Evolutionary conservation across 2,113 vertebrate species (phyloP), one percentile per base, ranked within the genome.

Genomic region (Heterotilapia buettikoferi): DNA sequence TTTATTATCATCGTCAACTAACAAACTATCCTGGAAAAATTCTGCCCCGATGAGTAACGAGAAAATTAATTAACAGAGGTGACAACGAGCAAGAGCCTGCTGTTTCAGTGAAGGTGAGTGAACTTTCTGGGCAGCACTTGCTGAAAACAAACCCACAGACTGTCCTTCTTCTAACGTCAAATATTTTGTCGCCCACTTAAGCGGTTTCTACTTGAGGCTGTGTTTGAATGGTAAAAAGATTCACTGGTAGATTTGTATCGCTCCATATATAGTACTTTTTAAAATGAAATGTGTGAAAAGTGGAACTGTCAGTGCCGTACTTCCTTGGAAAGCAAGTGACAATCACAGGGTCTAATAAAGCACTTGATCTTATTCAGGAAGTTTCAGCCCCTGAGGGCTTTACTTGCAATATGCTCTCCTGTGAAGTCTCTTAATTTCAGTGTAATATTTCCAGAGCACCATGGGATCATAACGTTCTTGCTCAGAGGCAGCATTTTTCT

Each of bases 321-420:
- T 86, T 88, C 89, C 91, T 87, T 9, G 29, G 83, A 92, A 76
- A 86, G n/a, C 38, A 38, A 80, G 36, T 80, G 84, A 90, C 86
- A 83, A 80, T 87, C 82, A 87, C 3, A 31, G 83, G 45, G 63
- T 79, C 80, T 84, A 90, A 91, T 89, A 93, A 88, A 92, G 61
- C 57, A 26, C 56, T 85, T 88, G 89, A 88, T 85, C 54, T 73
- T 63, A 61, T 85, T 90, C 86, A 81, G 83, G 80, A 91, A 84
- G 80, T 89, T 91, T 90, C 59, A 52, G 47, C 82, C 87, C 90
- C 87, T 29, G 21, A 63, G 85, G 91, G 88, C 52, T 86, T 76
- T 21, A 86, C 61, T 88, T 82, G 84, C 91, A 93, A 92, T 93
- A 89, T 92, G 89, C 83, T 92, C 84, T 87, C 88, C 84, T 88